Base-by-base conservation (phyloP, 92 coral and sea anemone species). In the Galaxea fascicularis region DNA sequence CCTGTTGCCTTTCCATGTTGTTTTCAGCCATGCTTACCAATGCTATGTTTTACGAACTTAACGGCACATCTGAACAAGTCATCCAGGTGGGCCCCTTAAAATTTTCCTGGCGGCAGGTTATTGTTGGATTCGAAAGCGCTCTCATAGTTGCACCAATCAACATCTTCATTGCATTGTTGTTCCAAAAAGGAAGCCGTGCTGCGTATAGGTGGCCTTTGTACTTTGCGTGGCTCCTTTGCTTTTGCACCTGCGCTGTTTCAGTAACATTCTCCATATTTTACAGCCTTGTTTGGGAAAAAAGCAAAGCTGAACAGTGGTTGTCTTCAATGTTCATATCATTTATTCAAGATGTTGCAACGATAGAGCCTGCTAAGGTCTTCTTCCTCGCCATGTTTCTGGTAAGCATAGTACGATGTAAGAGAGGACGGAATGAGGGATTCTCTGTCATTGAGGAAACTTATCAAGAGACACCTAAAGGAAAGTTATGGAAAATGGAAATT, bases 311-410 rank as follows among this genome's bases (percentile, higher is more conserved):
- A 21, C 95, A 89, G 27, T 93, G 97, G 97, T 85, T 93, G 5
- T 82, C 97, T 7, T 93, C 97, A 18, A 91, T 92, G 85, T 73
- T 93, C 14, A 82, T 93, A 30, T 92, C 97, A 6, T 92, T 93
- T 71, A 52, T 85, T 0, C 84, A 93, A 73, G 97, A 93, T 47
- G 57, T 92, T 21, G 70, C 83, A 51, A 82, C 89, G 11, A 74
- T 85, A 44, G 95, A 93, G 74, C 97, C 97, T 8, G 77, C 82
- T 22, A 93, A 91, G 56, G 95, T 95, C 5, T 90, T 82, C 35
- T 45, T 93, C 15, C 26, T 87, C 15, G 94, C 98, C 3, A 22
- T 93, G 20, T 69, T 93, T 18, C 74, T 93, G 74, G 90, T 92
- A 25, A 46, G 71, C 72, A 66, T 87, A 20, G 10, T 83, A 20